phyloP scores from a whole-genome alignment of 2,797 vertebrate genomes.

The Pipistrellus nathusii region DNA sequence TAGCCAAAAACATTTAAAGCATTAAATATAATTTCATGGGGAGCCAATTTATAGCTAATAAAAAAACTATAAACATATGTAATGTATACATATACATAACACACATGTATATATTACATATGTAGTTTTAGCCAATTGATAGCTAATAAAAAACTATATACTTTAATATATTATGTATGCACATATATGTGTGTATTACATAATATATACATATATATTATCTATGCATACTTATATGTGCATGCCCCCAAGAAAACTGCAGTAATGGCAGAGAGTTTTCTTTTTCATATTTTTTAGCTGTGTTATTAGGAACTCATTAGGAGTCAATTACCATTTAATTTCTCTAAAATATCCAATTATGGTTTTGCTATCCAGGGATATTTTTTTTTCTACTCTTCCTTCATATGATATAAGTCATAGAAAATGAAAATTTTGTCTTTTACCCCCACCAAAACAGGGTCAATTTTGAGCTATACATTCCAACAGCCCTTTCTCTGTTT shows the following conservation, averaged over 20 bases:
- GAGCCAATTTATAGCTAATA: not conserved
- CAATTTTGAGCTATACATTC: not conserved
- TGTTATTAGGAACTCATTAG: slow-evolving; percentile 49
- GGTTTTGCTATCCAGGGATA: not conserved
- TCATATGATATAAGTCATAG: not conserved
- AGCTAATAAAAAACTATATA: not conserved
- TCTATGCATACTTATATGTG: too few relatives aligned
- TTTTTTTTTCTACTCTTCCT: not conserved
- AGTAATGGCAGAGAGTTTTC: not conserved
- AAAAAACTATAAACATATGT: not conserved
- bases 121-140: not conserved
- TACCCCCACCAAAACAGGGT: not conserved
- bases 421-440: not conserved
- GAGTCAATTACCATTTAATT: slow-evolving; percentile 35
- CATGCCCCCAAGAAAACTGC: not conserved
- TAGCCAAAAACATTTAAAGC: not conserved
- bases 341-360: slow-evolving; percentile 28
- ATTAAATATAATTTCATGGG: not conserved
- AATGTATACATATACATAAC: not conserved
- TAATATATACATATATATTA: not conserved
- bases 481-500: not conserved
- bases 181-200: too few relatives aligned
- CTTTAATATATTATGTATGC: not conserved
- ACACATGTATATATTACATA: not conserved
- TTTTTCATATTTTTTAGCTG: not conserved